Evolutionary conservation across 1,140 invertebrate species (phyloP).

Genomic region (Lethocerus indicus): DNA sequence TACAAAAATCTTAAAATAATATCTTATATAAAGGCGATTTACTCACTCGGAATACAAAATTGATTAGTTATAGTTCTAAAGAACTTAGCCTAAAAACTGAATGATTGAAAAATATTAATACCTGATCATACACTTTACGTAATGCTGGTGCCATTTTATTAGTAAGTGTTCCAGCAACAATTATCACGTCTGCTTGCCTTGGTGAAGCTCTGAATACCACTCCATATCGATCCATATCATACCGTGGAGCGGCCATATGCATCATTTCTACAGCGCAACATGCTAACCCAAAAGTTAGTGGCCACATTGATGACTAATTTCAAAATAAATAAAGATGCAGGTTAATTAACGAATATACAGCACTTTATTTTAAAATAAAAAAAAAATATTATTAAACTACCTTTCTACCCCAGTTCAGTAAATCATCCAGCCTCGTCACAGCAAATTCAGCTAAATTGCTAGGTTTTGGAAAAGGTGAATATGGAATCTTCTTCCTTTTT

Average conservation of each 20-base stretch:
- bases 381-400: no score
- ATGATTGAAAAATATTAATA: slow-evolving; percentile 18
- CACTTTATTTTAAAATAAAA: no score
- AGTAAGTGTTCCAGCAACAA: slow-evolving; percentile 94
- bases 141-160: slow-evolving; percentile 99
- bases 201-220: slow-evolving; percentile 95
- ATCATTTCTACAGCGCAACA: slow-evolving; percentile 99
- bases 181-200: slow-evolving; percentile 88
- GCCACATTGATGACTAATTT: slow-evolving; percentile 96
- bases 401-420: slow-evolving; percentile 8
- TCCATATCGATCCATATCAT: slow-evolving; percentile 91
- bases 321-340: no score
- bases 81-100: not conserved
- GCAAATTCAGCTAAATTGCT: slow-evolving; percentile 9
- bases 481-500: slow-evolving; percentile 5
- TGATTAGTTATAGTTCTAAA: no score
- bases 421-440: slow-evolving; percentile 7
- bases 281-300: slow-evolving; percentile 89
- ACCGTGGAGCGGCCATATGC: slow-evolving; percentile 95
- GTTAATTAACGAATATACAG: no score
- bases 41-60: no score
- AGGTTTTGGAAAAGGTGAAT: slow-evolving; percentile 6
- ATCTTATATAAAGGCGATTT: no score
- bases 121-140: slow-evolving; percentile 78
- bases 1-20: slow-evolving; percentile 25